Base-by-base conservation (phyloP, 2,797 vertebrate genomes). In the Rhabdomys pumilio region DNA sequence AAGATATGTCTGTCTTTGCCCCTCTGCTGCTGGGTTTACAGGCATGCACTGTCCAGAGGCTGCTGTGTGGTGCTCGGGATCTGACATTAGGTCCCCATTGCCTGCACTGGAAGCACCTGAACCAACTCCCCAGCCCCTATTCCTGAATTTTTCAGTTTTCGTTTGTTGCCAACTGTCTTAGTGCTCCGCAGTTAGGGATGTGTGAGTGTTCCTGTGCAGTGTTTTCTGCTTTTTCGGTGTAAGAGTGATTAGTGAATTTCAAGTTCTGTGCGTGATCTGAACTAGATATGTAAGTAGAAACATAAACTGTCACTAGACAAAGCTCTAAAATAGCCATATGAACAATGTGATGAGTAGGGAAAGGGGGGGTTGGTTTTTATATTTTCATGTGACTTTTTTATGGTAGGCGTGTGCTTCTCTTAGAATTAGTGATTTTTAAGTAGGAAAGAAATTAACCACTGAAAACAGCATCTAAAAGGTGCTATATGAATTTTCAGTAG, bases 201-300 rank as follows among this genome's bases (percentile, higher is more conserved):
- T 88, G 1, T 75, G 6, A 31, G 2, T 89, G 59, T 85, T 1
- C 59, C 38, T 87, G 24, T 75, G 38, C 26, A 14, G 24, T 31
- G 34, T 89, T 77, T 61, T 96, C 2, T 92, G 86, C 55, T 95
- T 96, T 92, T 93, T 87, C 76, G 95, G 24, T 92, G 26, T 89
- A 92, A 72, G 87, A 59, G 3, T 76, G 29, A 91, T 57, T 90
- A n/a, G 6, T 97, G 83, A 86, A 8, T 96, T 94, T 91, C 57
- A 81, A 50, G 15, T 95, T 96, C 69, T 20, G 19, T 86, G 44
- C 81, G 90, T 96, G n/a, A 80, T 93, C 67, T 83, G 41, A 96
- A 90, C 63, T 94, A 95, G n/a, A 89, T 92, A 44, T 17, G 83
- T 72, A 80, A 63, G 22, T 76, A 84, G 89, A 55, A 65, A 96